Base-by-base conservation (phyloP, 2,113 vertebrate genomes). In the Anolis sagrei region DNA sequence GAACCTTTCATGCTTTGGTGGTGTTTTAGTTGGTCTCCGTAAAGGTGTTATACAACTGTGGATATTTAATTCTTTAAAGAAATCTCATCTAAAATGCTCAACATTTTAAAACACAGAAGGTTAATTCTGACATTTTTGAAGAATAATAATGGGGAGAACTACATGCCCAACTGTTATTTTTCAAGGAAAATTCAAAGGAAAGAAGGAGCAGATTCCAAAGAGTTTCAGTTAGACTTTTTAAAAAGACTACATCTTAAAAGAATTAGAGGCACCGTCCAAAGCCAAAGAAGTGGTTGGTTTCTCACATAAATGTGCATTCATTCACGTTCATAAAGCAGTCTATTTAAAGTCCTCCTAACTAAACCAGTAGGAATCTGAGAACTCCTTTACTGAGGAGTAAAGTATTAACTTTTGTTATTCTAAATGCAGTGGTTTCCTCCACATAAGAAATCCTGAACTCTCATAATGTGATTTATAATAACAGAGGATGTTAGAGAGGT, bases 381-480 rank as follows among this genome's bases (percentile, higher is more conserved):
- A 74, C 69, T 68, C 81, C 58, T 89, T 70, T 78, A 5, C 88
- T 89, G 91, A 93, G 84, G 91, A 94, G 79, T 86, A 91, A 88
- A 83, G 87, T n/a, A 51, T 82, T 92, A 89, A 89, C 76, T 49
- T 92, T 87, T 91, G 86, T 92, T 92, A 87, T 92, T 93, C 87
- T 92, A 93, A 93, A 58, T 87, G 70, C 76, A 88, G 86, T 88
- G 89, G 83, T 92, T 94, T 94, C 89, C 91, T 89, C 92, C 77
- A 84, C 74, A 36, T 92, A 82, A 91, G 90, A 86, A 87, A 89
- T 11, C n/a, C 64, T 83, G 88, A 84, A 85, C 2, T n/a, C 0
- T 62, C 84, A 36, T 90, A 10, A 21, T 69, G 91, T 93, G 90
- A 94, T 94, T 95, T 93, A 93, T 94, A 64, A 62, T 25, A 69